These are phyloP conservation scores for Enteromius argenteus DNA, from an alignment of 2,797 vertebrate genomes.

Conservation along the genomic window DNA sequence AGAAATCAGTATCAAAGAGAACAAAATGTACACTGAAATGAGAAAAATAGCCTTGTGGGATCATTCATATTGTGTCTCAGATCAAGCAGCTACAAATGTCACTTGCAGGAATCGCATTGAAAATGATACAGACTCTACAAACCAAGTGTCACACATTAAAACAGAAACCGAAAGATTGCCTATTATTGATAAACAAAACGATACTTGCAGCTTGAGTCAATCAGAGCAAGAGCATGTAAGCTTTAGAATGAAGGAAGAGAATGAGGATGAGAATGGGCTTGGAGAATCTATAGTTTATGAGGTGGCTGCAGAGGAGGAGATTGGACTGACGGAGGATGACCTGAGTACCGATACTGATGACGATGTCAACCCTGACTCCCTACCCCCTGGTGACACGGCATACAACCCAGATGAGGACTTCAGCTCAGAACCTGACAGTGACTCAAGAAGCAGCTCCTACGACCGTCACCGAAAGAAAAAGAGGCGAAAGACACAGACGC, in stretches of 20 bases:
- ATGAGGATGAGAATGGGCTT: slow-evolving; percentile 24
- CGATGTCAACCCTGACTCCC: slow-evolving; percentile 24
- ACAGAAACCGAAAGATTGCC: background rate
- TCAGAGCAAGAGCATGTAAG: background rate
- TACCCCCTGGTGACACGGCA: slow-evolving; percentile 8
- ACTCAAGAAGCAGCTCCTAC: background rate
- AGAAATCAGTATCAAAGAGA: background rate
- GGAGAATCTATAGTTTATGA: background rate
- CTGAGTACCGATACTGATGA: background rate
- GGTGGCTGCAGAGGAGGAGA: slow-evolving; percentile 34
- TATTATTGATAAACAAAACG: slow-evolving; percentile 1
- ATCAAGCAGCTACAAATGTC: background rate
- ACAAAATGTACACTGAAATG: background rate
- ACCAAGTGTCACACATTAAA: background rate
- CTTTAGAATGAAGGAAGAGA: slow-evolving; percentile 12
- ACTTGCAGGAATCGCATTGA: background rate
- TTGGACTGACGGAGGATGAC: slow-evolving; percentile 10
- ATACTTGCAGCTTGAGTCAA: background rate
- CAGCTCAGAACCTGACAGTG: slow-evolving; percentile 8
- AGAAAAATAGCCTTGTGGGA: background rate
- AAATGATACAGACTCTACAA: slow-evolving; percentile 2
- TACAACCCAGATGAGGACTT: slow-evolving; percentile 16
- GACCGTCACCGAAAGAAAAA: background rate
- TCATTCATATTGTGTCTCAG: slow-evolving; percentile 29
- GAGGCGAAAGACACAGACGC: background rate